Evolutionary conservation across 2,797 vertebrate species (phyloP).

Genomic region (Podargus strigoides): DNA sequence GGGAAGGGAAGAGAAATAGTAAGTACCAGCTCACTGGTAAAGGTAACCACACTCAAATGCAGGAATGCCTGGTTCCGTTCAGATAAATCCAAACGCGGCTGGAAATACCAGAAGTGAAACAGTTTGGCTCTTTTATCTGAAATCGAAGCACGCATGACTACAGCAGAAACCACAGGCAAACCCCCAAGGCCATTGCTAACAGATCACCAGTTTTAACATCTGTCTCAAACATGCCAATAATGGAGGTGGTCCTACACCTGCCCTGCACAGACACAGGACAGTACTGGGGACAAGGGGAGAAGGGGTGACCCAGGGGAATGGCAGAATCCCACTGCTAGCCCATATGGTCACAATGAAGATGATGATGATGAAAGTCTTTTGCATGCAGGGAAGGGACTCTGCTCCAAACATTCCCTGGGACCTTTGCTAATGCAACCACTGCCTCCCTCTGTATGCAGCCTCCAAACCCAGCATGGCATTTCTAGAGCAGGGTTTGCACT

Average conservation of each 20-base stretch:
- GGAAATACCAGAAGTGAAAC: constrained; percentile 66
- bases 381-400: constrained; percentile 48
- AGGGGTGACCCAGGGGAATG: constrained; percentile 28
- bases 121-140: constrained; percentile 67
- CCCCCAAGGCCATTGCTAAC: constrained; percentile 34
- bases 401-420: background rate
- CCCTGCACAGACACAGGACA: background rate
- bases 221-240: constrained; percentile 58
- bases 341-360: constrained; percentile 21
- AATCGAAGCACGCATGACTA: constrained; percentile 62
- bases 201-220: constrained; percentile 57
- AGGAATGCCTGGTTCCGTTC: constrained; percentile 60
- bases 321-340: constrained; percentile 41
- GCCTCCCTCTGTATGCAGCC: background rate
- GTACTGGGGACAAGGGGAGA: background rate
- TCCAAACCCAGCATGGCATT: background rate
- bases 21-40: constrained; percentile 37
- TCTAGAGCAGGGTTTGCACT: background rate
- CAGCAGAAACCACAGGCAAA: constrained; percentile 42
- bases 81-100: constrained; percentile 68
- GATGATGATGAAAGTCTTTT: constrained; percentile 26
- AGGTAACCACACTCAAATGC: constrained; percentile 37
- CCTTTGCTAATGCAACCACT: background rate
- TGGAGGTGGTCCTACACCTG: constrained; percentile 9
- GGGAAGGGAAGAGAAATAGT: constrained; percentile 65